Base-by-base conservation (phyloP, 2,113 vertebrate genomes). In the Nasalis larvatus region DNA sequence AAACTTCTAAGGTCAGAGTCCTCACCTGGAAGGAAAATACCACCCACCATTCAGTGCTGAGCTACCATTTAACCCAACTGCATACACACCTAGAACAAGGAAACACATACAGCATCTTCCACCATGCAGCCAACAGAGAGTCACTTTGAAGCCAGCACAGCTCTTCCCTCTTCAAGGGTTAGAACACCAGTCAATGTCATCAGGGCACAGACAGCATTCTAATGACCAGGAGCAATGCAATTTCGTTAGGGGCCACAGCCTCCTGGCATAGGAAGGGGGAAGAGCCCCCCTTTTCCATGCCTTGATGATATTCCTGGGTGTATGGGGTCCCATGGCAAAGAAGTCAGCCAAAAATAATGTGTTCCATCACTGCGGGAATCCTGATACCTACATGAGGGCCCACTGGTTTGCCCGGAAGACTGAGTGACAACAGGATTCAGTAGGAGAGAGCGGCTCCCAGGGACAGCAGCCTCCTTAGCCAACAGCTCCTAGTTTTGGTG, bases 111-210 rank as follows among this genome's bases (percentile, higher is more conserved):
- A 11, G 47, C 47, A 47, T 47, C 47, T 47, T 47, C 47, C 47
- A 47, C 47, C 1, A 0, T 9, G 40, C 47, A 4, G 5, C 73
- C 13, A 4, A 1, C 30, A 78, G 66, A 42, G 12, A 8, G 4
- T 0, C 0, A 0, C 1, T 9, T 12, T 6, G 2, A 45, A 76
- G 52, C 1, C 18, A 0, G 4, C 1, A 2, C 2, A 5, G 23
- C 21, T 13, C 56, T 35, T 3, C 1, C 0, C 25, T 32, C 84
- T 1, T 47, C 27, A 1, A 3, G 10, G n/a, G 23, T 25, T 8
- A 14, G 6, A 13, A 1, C 25, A 8, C 4, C 17, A 3, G 2
- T 6, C 58, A 10, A 21, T 37, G 18, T 40, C 1, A 21, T 21
- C 47, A 23, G 54, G 20, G 11, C 35, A 4, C 0, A 4, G 12